Conservation (phyloP, 2,888 invertebrate species). For the Adineta ricciae region DNA sequence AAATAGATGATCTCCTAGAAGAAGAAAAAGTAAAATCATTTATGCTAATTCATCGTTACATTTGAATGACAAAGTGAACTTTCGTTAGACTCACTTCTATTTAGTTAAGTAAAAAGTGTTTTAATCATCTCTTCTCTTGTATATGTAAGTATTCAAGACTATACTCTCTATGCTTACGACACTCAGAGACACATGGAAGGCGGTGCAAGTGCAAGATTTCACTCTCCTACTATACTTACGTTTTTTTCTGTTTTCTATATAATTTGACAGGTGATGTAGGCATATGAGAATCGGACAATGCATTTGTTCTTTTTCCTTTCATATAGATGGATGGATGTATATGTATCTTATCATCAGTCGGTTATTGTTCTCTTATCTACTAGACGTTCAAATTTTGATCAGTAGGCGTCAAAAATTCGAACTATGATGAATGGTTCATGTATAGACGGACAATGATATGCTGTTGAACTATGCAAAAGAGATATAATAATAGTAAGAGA, state of each 20-base stretch:
- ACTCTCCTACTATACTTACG: background rate
- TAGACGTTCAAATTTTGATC: constrained; percentile 1
- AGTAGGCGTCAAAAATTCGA: background rate
- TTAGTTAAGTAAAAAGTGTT: background rate
- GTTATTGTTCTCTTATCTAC: background rate
- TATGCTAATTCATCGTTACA: no score
- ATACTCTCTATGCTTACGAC: background rate
- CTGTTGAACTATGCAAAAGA: background rate
- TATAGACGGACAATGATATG: background rate
- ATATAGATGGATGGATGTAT: no score
- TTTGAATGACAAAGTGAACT: no score
- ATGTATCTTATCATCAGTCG: background rate
- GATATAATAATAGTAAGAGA: background rate
- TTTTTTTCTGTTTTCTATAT: background rate
- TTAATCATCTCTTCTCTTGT: background rate
- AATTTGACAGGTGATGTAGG: constrained; percentile 3
- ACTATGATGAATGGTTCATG: background rate
- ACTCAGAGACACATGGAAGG: background rate
- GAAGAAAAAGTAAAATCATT: background rate
- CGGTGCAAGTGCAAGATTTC: background rate
- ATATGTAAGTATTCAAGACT: background rate
- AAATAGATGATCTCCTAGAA: background rate
- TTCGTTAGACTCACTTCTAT: background rate
- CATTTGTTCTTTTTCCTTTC: background rate
- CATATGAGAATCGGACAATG: background rate